These are phyloP conservation scores for Leucophenga montana DNA, from an alignment of 2,888 invertebrate genomes.

Conservation along the genomic window DNA sequence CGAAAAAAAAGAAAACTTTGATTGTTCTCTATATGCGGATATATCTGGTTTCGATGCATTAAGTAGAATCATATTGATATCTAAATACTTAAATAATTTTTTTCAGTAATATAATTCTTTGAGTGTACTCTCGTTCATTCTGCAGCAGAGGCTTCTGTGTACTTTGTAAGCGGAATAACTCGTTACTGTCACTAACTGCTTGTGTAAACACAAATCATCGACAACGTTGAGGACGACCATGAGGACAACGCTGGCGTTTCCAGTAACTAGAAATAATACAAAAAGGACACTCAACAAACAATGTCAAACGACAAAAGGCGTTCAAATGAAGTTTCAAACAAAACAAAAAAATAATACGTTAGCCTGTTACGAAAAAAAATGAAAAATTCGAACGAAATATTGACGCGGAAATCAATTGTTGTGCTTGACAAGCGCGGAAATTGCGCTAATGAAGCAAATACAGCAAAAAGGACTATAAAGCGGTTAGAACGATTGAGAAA, in stretches of 20 bases:
- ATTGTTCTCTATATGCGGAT: too few relatives aligned
- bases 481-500: conserved; percentile 30
- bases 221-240: conserved; percentile 34
- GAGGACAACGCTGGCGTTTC: conserved; percentile 25
- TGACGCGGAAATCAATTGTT: conserved; percentile 67
- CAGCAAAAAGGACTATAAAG: conserved; percentile 46
- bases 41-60: too few relatives aligned
- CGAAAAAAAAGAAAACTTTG: too few relatives aligned
- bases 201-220: conserved; percentile 61
- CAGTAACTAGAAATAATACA: neutral
- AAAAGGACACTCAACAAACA: neutral
- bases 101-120: too few relatives aligned
- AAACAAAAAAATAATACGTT: neutral
- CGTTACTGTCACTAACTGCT: conserved; percentile 64
- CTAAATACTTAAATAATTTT: too few relatives aligned
- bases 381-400: conserved; percentile 39
- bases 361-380: conserved; percentile 1
- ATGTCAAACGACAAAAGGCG: conserved; percentile 43
- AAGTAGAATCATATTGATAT: too few relatives aligned
- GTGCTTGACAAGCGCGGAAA: conserved; percentile 65
- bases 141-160: neutral
- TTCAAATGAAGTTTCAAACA: conserved; percentile 37
- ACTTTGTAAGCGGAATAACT: conserved; percentile 54
- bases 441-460: conserved; percentile 66
- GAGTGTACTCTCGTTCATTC: too few relatives aligned